Base-by-base conservation (phyloP, 64 coral and sea anemone genomes). In the Dendronephthya gigantea region DNA sequence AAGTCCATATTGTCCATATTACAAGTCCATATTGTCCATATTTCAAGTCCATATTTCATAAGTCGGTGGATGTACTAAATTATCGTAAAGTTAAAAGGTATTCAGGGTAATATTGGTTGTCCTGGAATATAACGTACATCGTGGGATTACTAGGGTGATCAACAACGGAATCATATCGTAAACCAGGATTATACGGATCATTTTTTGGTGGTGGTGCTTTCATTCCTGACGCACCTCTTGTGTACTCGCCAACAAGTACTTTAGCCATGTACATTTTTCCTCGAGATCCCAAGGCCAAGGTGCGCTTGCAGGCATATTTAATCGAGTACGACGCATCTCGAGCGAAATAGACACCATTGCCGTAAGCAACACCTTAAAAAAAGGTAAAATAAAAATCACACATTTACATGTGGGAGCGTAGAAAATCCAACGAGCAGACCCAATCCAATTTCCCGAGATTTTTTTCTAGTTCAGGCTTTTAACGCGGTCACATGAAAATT, bases 181-280 rank as follows among this genome's bases (percentile, higher is more conserved):
- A 19, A 79, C 72, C 72, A 35, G 72, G 72, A 79, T 79, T 79
- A 2, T 79, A 33, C 7, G 72, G 72, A 19, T 79, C 72, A 79
- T 79, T 79, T 79, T 79, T 79, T 0, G 72, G 37, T 34, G 72
- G 72, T 34, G 72, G 72, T 33, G 72, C 72, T 33, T 79, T 79
- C 72, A 79, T 79, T 35, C 72, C 72, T 7, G 11, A 35, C 28
- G 29, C 25, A 33, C 72, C 72, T 33, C 29, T 79, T 33, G 72
- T 79, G 72, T 79, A 79, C 27, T 79, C 72, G 9, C 72, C 72
- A 33, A 79, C 72, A 35, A 79, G 72, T 33, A 79, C 72, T 79
- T 39, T 79, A 6, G 72, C 72, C 25, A 79, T 79, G 29, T 79
- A 79, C 72, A 79, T 79, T 34, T 35, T 79, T 79, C 30, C 9